Percentiles rank a stretch among this genome's conserved stretches.
Evolutionary conservation across 2,888 invertebrate species (phyloP).

Genomic region (Agonopterix subpropinquella): DNA sequence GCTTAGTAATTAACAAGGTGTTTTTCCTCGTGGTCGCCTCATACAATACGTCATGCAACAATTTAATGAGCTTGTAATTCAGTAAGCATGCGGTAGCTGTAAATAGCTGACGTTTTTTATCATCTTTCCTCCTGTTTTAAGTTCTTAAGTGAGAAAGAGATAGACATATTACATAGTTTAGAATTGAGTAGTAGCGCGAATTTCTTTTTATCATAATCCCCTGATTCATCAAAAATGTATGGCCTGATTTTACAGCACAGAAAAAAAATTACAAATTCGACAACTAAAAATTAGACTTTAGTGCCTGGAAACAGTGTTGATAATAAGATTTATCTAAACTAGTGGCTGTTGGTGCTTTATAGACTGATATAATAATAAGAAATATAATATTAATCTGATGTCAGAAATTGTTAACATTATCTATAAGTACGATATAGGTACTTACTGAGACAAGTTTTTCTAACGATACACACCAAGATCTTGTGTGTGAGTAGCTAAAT

Average conservation of each 20-base stretch:
- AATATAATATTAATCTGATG: no score
- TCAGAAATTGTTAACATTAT: no score
- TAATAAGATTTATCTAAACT: not conserved
- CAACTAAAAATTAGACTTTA: not conserved
- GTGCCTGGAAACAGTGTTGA: no score
- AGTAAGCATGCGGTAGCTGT: not conserved
- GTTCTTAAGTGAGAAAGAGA: not conserved
- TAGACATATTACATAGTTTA: not conserved
- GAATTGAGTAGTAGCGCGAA: not conserved
- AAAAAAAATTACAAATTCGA: no score
- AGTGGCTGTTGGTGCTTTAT: not conserved
- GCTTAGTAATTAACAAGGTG: not conserved
- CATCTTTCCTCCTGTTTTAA: not conserved
- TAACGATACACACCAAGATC: no score
- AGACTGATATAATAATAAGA: not conserved
- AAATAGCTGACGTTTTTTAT: not conserved
- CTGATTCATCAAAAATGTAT: no score
- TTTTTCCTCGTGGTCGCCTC: not conserved
- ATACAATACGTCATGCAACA: not conserved
- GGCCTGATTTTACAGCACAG: no score
- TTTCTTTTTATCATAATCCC: not conserved
- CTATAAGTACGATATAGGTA: no score
- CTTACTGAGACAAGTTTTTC: no score
- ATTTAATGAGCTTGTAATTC: not conserved
- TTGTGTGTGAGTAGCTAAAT: no score